phyloP scores from a whole-genome alignment of 2,888 invertebrate species.

The Scelioninae gen. 2 region DNA sequence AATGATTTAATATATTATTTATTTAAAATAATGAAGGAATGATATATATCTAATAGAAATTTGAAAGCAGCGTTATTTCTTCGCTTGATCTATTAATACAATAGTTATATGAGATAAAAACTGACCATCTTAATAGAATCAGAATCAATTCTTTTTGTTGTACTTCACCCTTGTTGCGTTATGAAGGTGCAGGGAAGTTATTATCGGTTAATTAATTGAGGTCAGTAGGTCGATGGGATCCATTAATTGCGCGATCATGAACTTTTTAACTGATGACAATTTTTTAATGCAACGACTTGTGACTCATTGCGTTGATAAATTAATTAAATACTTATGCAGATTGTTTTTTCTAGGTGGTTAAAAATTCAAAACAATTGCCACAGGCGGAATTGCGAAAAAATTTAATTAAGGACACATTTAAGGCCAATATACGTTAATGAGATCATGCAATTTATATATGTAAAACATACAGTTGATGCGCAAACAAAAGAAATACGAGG shows the following conservation, averaged over 20 bases:
- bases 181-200: conserved; percentile 31
- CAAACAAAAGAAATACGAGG: too few relatives aligned
- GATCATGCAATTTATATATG: conserved; percentile 34
- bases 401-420: conserved; percentile 16
- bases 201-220: conserved; percentile 40
- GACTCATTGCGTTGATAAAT: not conserved
- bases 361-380: not conserved
- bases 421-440: conserved; percentile 16
- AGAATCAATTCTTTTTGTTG: conserved; percentile 1
- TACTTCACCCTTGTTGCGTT: conserved; percentile 4
- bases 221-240: conserved; percentile 27
- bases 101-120: conserved; percentile 6
- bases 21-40: too few relatives aligned
- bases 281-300: not conserved
- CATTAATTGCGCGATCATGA: conserved; percentile 30
- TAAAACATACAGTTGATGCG: conserved; percentile 31
- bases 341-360: too few relatives aligned
- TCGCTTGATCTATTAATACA: too few relatives aligned
- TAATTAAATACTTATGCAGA: too few relatives aligned
- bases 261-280: conserved; percentile 29
- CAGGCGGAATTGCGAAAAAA: conserved; percentile 4
- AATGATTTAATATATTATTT: too few relatives aligned
- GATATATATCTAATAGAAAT: too few relatives aligned
- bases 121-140: conserved; percentile 6
- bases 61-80: too few relatives aligned